Conservation (phyloP, 2,113 vertebrate genomes). For the Nanorana parkeri region DNA sequence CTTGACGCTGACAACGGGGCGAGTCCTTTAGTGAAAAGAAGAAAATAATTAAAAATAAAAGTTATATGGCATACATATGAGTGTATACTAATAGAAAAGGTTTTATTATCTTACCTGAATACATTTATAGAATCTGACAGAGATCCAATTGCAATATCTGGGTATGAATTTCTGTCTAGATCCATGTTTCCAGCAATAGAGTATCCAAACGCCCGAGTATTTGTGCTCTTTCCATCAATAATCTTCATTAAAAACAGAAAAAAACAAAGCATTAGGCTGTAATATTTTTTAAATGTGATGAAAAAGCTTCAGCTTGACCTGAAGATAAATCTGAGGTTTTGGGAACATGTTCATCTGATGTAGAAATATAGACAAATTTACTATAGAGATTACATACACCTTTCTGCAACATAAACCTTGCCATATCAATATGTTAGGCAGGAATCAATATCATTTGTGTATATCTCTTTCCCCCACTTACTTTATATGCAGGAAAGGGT, state of each 20-base stretch:
- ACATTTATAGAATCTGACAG: conserved; percentile 88
- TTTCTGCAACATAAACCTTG: too few species aligned
- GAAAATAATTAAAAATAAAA: not conserved
- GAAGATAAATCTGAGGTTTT: too few species aligned
- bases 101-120: conserved; percentile 77
- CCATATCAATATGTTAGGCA: too few species aligned
- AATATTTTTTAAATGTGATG: too few species aligned
- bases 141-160: conserved; percentile 92
- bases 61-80: not conserved
- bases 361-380: too few species aligned
- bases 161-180: conserved; percentile 90
- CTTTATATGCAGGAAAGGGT: too few species aligned
- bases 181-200: conserved; percentile 96
- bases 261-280: not conserved
- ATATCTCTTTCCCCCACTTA: too few species aligned
- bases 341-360: too few species aligned
- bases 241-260: conserved; percentile 73
- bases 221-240: conserved; percentile 79
- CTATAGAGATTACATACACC: too few species aligned
- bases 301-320: too few species aligned
- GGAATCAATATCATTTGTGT: too few species aligned
- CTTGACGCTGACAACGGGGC: conserved; percentile 85
- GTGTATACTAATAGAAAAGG: not conserved
- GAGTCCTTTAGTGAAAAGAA: conserved; percentile 73
- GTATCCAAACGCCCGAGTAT: conserved; percentile 86